These are phyloP conservation scores for Vombatus ursinus DNA, from an alignment of 2,113 vertebrate genomes.

Conservation along the genomic window DNA sequence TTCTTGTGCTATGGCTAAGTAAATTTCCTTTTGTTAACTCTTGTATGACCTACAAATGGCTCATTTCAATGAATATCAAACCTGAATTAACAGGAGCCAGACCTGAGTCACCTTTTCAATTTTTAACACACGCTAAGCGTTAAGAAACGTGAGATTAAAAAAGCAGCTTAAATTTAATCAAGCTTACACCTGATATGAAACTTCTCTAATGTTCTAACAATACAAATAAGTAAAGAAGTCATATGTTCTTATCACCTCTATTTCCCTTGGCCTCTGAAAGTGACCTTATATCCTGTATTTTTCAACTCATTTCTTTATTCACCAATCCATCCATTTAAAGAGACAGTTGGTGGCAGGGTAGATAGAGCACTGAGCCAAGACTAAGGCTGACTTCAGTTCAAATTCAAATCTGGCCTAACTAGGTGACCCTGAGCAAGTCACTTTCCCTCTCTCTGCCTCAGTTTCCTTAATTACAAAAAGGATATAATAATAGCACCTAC, in stretches of 20 bases:
- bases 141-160: not conserved
- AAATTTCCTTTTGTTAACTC: not conserved
- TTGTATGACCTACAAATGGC: not conserved
- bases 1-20: not conserved
- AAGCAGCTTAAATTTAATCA: not conserved
- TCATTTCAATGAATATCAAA: not conserved
- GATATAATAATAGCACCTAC: not conserved
- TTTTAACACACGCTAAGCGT: not conserved
- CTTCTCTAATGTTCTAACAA: not conserved
- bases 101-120: not conserved
- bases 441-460: not conserved
- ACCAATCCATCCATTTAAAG: not conserved
- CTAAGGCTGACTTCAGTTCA: not conserved
- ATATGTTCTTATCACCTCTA: not conserved
- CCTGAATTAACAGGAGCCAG: not conserved
- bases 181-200: not conserved
- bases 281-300: not conserved
- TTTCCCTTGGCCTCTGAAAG: not conserved
- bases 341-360: not conserved
- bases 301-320: not conserved
- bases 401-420: not conserved
- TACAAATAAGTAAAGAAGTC: not conserved
- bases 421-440: not conserved
- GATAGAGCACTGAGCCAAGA: not conserved
- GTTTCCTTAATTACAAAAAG: not conserved